Percentiles rank a stretch among this genome's conserved stretches.
Conservation (phyloP, 1,140 invertebrate genomes). For the Hypsibius dujardini region DNA sequence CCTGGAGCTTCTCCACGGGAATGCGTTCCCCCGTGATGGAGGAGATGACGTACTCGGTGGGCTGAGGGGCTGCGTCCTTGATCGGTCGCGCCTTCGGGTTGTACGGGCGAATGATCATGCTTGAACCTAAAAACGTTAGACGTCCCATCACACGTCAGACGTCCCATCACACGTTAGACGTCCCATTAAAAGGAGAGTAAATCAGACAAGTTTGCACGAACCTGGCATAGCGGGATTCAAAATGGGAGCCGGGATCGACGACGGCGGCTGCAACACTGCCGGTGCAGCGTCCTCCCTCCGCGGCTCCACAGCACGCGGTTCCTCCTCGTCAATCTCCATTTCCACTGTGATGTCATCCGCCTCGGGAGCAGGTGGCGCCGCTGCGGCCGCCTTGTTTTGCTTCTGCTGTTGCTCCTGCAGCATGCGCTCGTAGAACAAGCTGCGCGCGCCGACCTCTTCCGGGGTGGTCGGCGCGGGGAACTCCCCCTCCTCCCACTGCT, state of each 20-base stretch:
- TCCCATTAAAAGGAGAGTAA: no score
- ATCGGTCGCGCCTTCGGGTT: neutral
- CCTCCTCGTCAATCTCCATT: conserved; percentile 61
- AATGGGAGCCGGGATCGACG: conserved; percentile 47
- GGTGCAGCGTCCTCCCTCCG: conserved; percentile 26
- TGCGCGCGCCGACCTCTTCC: conserved; percentile 79
- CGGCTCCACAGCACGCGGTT: conserved; percentile 35
- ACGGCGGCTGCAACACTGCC: conserved; percentile 36
- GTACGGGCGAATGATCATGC: neutral
- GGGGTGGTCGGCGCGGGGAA: conserved; percentile 92
- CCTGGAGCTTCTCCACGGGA: conserved; percentile 83
- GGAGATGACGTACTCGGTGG: conserved; percentile 52
- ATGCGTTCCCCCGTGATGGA: conserved; percentile 95
- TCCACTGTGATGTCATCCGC: conserved; percentile 35
- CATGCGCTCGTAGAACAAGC: conserved; percentile 55
- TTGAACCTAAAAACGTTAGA: conserved; percentile 1
- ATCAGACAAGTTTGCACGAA: no score
- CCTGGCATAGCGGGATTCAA: neutral
- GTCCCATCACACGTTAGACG: neutral
- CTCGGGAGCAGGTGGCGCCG: conserved; percentile 22
- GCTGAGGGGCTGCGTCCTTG: neutral
- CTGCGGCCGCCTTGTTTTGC: conserved; percentile 30
- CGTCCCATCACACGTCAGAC: neutral
- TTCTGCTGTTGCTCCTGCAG: conserved; percentile 39
- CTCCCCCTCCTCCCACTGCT: conserved; percentile 68